Evolutionary conservation across 2,888 invertebrate genomes (phyloP).

Genomic region (Xanthia togata): DNA sequence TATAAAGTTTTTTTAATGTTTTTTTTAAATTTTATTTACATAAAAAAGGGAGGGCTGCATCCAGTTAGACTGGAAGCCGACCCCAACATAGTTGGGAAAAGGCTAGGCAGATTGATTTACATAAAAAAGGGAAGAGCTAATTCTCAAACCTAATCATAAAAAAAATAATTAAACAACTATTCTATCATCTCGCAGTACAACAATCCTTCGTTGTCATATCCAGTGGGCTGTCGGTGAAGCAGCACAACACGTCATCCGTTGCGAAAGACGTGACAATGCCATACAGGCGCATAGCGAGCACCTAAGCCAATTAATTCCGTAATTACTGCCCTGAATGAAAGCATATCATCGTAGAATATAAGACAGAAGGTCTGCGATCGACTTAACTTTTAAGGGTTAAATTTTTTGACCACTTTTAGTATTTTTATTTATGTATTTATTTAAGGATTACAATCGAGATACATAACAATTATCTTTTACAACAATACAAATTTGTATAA

Average conservation of each 20-base stretch:
- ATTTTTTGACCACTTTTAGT: not conserved
- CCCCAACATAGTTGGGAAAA: too few relatives aligned
- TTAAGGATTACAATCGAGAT: too few relatives aligned
- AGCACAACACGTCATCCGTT: conserved; percentile 8
- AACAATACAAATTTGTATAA: too few relatives aligned
- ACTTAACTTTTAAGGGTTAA: not conserved
- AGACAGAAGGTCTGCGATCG: conserved; percentile 15
- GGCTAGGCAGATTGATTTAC: too few relatives aligned
- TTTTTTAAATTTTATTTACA: too few relatives aligned
- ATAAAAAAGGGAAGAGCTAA: too few relatives aligned
- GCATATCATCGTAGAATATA: not conserved
- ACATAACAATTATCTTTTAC: too few relatives aligned
- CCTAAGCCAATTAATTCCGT: conserved; percentile 40
- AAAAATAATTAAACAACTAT: not conserved
- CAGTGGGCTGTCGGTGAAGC: not conserved
- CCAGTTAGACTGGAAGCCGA: too few relatives aligned
- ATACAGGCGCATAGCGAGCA: conserved; percentile 12
- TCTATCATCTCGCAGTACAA: not conserved
- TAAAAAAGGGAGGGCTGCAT: too few relatives aligned
- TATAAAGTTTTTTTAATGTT: too few relatives aligned
- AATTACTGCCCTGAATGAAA: conserved; percentile 25
- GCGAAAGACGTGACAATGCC: conserved; percentile 13
- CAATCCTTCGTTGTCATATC: not conserved
- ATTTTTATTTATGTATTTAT: too few relatives aligned
- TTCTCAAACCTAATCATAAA: not conserved